A percentile compares a stretch with the other conserved stretches of the same genome.
Evolutionary conservation across 2,888 invertebrate species (phyloP).

Genomic region (Drosophila meridionalis): DNA sequence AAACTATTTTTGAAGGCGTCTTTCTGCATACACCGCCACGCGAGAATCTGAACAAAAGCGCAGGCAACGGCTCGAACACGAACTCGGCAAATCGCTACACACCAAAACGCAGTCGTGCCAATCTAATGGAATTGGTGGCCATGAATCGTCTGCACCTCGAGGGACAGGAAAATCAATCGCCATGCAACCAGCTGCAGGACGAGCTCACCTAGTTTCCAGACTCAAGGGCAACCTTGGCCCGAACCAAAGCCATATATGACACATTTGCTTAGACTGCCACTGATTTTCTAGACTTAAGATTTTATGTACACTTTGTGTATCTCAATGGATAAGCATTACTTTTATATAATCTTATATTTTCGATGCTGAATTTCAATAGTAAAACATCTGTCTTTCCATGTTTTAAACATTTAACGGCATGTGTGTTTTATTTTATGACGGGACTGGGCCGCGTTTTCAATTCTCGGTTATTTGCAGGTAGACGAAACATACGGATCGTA

Average conservation of each 20-base stretch:
- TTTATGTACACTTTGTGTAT: conserved; percentile 69
- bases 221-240: neutral
- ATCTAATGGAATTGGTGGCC: conserved; percentile 74
- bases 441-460: neutral
- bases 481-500: neutral
- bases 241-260: conserved; percentile 59
- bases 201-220: conserved; percentile 37
- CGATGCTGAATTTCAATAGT: conserved; percentile 35
- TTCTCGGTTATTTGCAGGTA: conserved; percentile 11
- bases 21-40: conserved; percentile 83
- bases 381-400: conserved; percentile 73
- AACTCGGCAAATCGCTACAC: conserved; percentile 44
- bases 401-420: conserved; percentile 61
- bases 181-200: conserved; percentile 34
- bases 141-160: conserved; percentile 68
- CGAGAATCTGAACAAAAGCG: conserved; percentile 44
- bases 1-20: conserved; percentile 84
- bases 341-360: conserved; percentile 40
- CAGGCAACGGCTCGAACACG: conserved; percentile 22
- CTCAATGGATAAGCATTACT: conserved; percentile 30
- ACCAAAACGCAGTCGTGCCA: conserved; percentile 62
- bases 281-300: conserved; percentile 52
- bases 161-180: conserved; percentile 77
- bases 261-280: conserved; percentile 50
- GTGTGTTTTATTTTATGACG: conserved; percentile 22